Base-by-base conservation (phyloP, 2,888 invertebrate species). In the Magallana nippona region DNA sequence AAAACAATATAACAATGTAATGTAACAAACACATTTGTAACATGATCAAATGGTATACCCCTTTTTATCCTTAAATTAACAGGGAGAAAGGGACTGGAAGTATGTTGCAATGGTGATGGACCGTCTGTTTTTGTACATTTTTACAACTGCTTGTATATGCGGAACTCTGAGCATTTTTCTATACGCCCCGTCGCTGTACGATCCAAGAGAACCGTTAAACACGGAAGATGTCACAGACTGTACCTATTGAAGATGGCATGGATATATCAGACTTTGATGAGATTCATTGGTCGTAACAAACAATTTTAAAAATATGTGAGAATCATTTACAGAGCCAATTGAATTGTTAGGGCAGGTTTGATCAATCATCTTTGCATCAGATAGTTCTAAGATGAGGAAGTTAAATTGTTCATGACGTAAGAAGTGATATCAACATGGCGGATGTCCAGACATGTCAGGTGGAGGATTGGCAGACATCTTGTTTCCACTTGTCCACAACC, bases 91-190 rank as follows among this genome's bases (percentile, higher is more conserved):
- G 95, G 98, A 98, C 95, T 98, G 98, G 98, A 98, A 98, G 94
- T 98, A 98, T 95, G 98, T 98, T 63, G 98, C 98, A 84, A 97
- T 98, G 97, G 98, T 98, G 78, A 95, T 98, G 91, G 98, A 98
- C 94, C 96, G 98, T 83, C 95, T 98, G 84, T 98, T 98, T 95
- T 95, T 98, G 78, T 98, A 97, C 97, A 98, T 98, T 93, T 98
- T 98, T 95, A 97, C 98, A 17, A 95, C 98, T 89, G 97, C 98
- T 19, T 98, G 98, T 86, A 95, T 98, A 84, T 97, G 97, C 13
- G 98, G 98, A 55, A 98, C 95, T 2, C 91, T 93, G 55, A 93
- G 94, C 81, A 95, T 95, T 82, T 92, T 95, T 60, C 89, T 95
- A n/a, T 94, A 94, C 81, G 93, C 94, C 11, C 93, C 93, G 10